These are phyloP conservation scores for Todus mexicanus DNA, from an alignment of 2,797 vertebrate genomes.

Conservation along the genomic window DNA sequence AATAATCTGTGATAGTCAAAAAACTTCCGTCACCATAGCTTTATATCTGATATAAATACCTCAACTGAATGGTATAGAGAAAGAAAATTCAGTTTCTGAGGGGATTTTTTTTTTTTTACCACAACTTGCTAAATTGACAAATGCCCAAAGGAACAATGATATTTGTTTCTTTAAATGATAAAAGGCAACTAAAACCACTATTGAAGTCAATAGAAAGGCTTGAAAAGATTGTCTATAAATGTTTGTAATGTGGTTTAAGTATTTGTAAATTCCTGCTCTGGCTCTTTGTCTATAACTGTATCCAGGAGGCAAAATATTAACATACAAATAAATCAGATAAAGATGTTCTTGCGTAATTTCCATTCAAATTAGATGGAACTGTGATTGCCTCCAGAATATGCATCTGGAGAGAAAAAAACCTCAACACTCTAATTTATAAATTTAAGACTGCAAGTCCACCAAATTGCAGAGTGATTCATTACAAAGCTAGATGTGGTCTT, in stretches of 20 bases:
- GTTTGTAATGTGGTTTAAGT: background rate
- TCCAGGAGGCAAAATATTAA: slow-evolving; percentile 12
- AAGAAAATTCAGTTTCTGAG: background rate
- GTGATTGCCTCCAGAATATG: background rate
- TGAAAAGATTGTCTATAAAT: background rate
- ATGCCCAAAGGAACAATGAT: background rate
- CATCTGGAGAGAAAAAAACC: background rate
- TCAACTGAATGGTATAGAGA: background rate
- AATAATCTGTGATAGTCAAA: background rate
- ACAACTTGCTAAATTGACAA: background rate
- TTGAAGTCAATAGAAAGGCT: background rate
- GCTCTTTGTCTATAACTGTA: background rate
- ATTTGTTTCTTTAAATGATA: background rate
- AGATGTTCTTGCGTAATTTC: background rate
- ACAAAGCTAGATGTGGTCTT: background rate
- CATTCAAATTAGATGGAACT: slow-evolving; percentile 29
- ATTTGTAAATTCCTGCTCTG: background rate
- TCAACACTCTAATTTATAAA: background rate
- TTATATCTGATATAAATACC: background rate
- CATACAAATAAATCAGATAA: slow-evolving; percentile 23
- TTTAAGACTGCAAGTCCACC: slow-evolving; percentile 2
- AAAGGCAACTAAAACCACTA: background rate
- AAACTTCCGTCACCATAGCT: fast-evolving
- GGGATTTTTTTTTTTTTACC: background rate
- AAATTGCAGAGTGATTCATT: background rate